Evolutionary conservation across 53 echinoderm and acorn worm genomes (phyloP).

Genomic region (Luidia sarsii): DNA sequence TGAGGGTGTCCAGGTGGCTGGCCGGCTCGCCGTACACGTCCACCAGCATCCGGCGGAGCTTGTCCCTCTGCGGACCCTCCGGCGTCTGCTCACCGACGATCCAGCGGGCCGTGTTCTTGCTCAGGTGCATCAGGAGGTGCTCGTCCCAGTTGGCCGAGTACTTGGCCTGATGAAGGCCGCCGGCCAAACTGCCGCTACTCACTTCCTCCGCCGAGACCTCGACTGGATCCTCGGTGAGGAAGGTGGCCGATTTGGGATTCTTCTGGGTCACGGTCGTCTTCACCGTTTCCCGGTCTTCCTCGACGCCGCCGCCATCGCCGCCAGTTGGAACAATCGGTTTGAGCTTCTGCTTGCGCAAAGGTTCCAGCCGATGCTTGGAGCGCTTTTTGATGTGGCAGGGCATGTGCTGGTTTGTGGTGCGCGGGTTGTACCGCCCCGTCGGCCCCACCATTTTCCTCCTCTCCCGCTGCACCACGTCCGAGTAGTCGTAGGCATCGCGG

Average conservation of each 20-base stretch:
- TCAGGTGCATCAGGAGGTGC: constrained; percentile 83
- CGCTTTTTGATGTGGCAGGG: constrained; percentile 92
- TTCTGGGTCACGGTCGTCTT: constrained; percentile 9
- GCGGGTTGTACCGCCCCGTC: constrained; percentile 72
- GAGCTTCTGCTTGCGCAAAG: constrained; percentile 70
- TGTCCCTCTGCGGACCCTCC: constrained; percentile 86
- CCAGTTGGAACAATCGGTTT: constrained; percentile 17
- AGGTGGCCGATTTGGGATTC: neutral
- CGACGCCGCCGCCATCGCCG: neutral
- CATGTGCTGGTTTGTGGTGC: constrained; percentile 79
- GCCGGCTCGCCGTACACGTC: constrained; percentile 78
- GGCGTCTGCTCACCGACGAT: constrained; percentile 83
- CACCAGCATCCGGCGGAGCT: constrained; percentile 71
- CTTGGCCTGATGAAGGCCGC: too few relatives aligned
- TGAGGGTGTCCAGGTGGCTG: constrained; percentile 72
- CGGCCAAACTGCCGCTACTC: constrained; percentile 11
- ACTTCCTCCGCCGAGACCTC: constrained; percentile 34
- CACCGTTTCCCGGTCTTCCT: constrained; percentile 56
- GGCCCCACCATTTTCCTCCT: constrained; percentile 53
- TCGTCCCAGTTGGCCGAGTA: constrained; percentile 86
- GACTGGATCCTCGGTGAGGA: constrained; percentile 55
- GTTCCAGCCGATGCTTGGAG: constrained; percentile 82
- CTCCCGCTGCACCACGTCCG: constrained; percentile 43
- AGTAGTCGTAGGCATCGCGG: constrained; percentile 64
- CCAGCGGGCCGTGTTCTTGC: constrained; percentile 97